Percentiles rank a stretch among this genome's conserved stretches.
These are phyloP conservation scores for Drosophila mayri DNA, from an alignment of 1,140 invertebrate genomes.

Conservation along the genomic window DNA sequence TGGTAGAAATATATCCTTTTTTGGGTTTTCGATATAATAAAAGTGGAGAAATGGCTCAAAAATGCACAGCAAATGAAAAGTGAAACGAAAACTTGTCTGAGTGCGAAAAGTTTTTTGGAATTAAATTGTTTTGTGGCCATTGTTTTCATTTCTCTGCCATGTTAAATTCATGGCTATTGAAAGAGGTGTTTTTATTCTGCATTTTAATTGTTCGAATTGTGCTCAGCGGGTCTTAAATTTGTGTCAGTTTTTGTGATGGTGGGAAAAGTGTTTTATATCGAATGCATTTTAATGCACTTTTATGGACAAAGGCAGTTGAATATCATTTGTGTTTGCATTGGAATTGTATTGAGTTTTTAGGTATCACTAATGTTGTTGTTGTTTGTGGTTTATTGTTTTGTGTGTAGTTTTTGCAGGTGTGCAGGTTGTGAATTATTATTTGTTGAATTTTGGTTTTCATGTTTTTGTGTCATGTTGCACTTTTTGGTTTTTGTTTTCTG, in stretches of 20 bases:
- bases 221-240: conserved; percentile 34
- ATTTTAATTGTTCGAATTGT: conserved; percentile 28
- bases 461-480: conserved; percentile 60
- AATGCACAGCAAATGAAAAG: conserved; percentile 27
- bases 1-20: not conserved
- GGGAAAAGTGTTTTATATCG: conserved; percentile 40
- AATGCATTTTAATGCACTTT: conserved; percentile 43
- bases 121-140: conserved; percentile 27
- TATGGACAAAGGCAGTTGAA: conserved; percentile 18
- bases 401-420: conserved; percentile 33
- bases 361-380: conserved; percentile 37
- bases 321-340: conserved; percentile 48
- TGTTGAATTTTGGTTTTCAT: conserved; percentile 45
- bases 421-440: conserved; percentile 64
- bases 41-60: conserved; percentile 7
- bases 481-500: conserved; percentile 19
- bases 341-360: conserved; percentile 24
- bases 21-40: not conserved
- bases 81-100: conserved; percentile 14
- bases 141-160: conserved; percentile 28
- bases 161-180: conserved; percentile 3
- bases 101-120: conserved; percentile 21
- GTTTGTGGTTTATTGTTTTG: conserved; percentile 19
- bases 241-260: conserved; percentile 43
- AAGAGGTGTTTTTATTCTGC: not conserved